phyloP scores from a whole-genome alignment of 2,797 vertebrate genomes.

The Fistularia tabacaria region DNA sequence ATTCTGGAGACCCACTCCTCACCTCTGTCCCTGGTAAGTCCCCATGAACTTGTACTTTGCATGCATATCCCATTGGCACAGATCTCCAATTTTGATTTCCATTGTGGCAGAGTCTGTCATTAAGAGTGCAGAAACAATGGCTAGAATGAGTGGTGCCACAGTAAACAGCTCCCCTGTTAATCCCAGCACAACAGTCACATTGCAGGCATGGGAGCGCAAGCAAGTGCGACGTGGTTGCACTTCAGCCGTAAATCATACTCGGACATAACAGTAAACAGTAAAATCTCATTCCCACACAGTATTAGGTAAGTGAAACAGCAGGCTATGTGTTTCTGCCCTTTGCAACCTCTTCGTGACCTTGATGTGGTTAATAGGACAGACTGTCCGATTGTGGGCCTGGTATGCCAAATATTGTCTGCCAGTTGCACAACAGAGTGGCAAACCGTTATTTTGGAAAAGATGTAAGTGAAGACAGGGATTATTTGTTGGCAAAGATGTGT shows the following conservation, averaged over 20 bases:
- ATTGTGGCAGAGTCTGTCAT: conserved; percentile 74
- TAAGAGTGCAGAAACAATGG: conserved; percentile 71
- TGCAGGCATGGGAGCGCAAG: conserved; percentile 41
- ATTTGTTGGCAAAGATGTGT: conserved; percentile 12
- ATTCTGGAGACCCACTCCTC: conserved; percentile 14
- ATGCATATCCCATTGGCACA: conserved; percentile 57
- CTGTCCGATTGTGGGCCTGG: conserved; percentile 36
- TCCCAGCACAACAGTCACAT: conserved; percentile 64
- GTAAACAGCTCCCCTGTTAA: conserved; percentile 73
- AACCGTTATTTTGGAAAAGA: neutral
- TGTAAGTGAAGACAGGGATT: conserved; percentile 17
- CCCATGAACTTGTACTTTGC: conserved; percentile 53
- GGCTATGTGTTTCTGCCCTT: conserved; percentile 33
- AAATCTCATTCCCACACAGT: conserved; percentile 68
- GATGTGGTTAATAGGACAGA: conserved; percentile 35
- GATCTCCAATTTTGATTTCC: conserved; percentile 59
- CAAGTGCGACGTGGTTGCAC: conserved; percentile 17
- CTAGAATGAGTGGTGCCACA: conserved; percentile 65
- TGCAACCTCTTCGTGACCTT: conserved; percentile 52
- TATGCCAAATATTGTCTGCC: conserved; percentile 39
- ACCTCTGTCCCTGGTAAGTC: conserved; percentile 25
- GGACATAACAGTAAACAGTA: conserved; percentile 58
- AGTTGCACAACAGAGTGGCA: conserved; percentile 34
- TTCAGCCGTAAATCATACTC: conserved; percentile 60
- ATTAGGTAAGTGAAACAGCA: conserved; percentile 41